Percentiles rank a stretch among this genome's conserved stretches.
phyloP scores from a whole-genome alignment of 2,113 vertebrate genomes.

The Pterocles gutturalis region DNA sequence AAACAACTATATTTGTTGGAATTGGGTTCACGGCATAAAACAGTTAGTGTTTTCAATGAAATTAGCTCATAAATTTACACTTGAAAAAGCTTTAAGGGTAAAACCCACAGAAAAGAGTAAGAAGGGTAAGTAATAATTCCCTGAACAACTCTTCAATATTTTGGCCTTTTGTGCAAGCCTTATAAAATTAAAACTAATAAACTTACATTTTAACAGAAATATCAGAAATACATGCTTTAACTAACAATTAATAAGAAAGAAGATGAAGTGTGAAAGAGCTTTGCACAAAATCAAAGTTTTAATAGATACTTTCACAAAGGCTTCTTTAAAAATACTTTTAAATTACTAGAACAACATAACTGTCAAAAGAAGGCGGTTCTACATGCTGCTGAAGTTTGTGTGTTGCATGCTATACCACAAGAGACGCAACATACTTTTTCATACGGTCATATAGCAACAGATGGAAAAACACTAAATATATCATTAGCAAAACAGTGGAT shows the following conservation, averaged over 20 bases:
- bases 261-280: background rate
- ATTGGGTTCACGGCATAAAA: background rate
- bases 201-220: background rate
- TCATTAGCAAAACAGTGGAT: background rate
- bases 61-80: background rate
- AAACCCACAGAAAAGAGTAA: background rate
- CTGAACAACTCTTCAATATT: background rate
- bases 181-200: background rate
- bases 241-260: background rate
- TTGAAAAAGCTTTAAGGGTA: background rate
- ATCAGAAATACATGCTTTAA: background rate
- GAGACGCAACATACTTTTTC: background rate
- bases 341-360: background rate
- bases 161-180: background rate
- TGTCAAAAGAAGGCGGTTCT: background rate
- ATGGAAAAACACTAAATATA: background rate
- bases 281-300: background rate
- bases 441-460: background rate
- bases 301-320: background rate
- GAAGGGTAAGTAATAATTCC: background rate
- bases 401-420: background rate
- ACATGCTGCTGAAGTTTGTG: background rate
- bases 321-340: background rate
- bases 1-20: background rate
- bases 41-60: background rate